Base-by-base conservation (phyloP, 1,140 invertebrate species). In the Drosophila littoralis region DNA sequence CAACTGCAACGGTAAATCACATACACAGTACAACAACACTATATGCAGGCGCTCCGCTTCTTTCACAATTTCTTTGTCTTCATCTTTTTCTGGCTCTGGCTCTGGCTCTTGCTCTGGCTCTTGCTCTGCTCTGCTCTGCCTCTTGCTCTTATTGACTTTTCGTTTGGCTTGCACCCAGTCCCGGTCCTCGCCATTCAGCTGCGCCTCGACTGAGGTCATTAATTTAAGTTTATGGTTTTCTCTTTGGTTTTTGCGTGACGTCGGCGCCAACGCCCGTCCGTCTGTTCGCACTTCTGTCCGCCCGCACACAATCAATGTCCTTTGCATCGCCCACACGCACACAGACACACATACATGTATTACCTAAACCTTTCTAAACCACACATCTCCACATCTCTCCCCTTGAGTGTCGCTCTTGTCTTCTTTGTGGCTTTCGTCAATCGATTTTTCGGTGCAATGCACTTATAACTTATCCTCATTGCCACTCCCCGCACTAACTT, bases 141-240 rank as follows among this genome's bases (percentile, higher is more conserved):
- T 35, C 51, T 54, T 54, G 51, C n/a, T 57, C 15, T 77, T 71
- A 40, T 64, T 75, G 59, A 51, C 43, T 46, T 38, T 35, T 64
- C 65, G 54, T 57, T 42, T 45, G 59, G 15, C 60, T 78, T 51
- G 28, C 48, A 9, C 13, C 15, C 40, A 10, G n/a, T 63, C 46
- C 48, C 36, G 15, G 7, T 15, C n/a, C 13, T 70, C 50, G 59
- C 22, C 50, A 55, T 59, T 58, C 48, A 40, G 36, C 66, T 36
- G 28, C 40, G 70, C 36, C 70, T 68, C 45, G 38, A 9, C 81
- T 68, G 73, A 86, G 82, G 84, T 90, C 85, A 90, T 90, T 90
- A 90, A 90, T 90, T 90, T 90, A 81, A 90, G 83, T 90, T 90
- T 90, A 90, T 90, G 86, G 85, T 90, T 90, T 90, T 90, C 86